These are phyloP conservation scores for Scatophagus argus DNA, from an alignment of 2,113 vertebrate species.

Conservation along the genomic window DNA sequence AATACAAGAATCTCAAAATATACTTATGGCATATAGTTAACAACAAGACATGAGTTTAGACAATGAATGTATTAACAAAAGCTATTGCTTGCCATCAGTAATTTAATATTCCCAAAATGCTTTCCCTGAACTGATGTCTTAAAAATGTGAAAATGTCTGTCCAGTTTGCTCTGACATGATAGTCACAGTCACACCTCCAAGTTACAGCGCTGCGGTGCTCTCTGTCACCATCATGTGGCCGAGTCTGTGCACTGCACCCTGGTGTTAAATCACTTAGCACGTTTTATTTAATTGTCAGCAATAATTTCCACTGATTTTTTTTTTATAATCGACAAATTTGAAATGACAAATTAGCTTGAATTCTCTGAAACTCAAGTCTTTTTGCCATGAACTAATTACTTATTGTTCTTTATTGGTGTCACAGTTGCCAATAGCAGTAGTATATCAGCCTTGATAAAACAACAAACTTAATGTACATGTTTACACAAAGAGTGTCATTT, in stretches of 20 bases:
- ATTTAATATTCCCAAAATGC: too few relatives aligned
- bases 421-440: background rate
- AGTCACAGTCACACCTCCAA: background rate
- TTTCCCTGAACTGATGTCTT: too few relatives aligned
- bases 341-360: background rate
- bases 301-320: background rate
- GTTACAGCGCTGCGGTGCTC: background rate
- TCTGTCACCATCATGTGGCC: slow-evolving; percentile 68
- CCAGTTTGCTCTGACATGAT: background rate
- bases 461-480: background rate
- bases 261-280: background rate
- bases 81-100: too few relatives aligned
- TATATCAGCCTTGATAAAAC: background rate
- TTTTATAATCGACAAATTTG: too few relatives aligned
- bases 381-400: too few relatives aligned
- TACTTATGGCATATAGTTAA: too few relatives aligned
- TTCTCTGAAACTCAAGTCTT: background rate
- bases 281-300: background rate
- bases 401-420: background rate
- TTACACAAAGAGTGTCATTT: background rate
- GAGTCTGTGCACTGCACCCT: background rate
- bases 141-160: background rate
- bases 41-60: too few relatives aligned
- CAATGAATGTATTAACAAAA: too few relatives aligned
- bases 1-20: background rate